These are phyloP conservation scores for Perca schrenkii DNA, from an alignment of 2,113 vertebrate genomes.

Conservation along the genomic window DNA sequence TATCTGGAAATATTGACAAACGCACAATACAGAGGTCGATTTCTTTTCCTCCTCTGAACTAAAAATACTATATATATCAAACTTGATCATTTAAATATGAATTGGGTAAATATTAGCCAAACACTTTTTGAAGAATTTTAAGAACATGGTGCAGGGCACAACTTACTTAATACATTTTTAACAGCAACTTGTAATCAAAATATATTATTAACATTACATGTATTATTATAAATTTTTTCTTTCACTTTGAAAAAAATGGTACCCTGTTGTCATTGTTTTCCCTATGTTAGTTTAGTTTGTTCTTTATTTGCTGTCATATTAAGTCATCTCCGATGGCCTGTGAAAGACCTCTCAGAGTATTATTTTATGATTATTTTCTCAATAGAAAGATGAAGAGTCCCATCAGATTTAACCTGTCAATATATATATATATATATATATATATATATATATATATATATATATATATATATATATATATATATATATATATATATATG, in stretches of 20 bases:
- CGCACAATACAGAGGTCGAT: conserved; percentile 6
- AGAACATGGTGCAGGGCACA: background rate
- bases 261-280: background rate
- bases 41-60: background rate
- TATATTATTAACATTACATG: background rate
- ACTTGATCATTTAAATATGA: background rate
- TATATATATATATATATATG: no score
- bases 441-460: no score
- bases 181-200: background rate
- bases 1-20: conserved; percentile 60
- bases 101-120: background rate
- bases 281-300: background rate
- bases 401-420: background rate
- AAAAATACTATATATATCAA: background rate
- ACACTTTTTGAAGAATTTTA: background rate
- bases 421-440: no score
- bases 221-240: background rate
- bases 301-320: background rate
- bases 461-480: no score
- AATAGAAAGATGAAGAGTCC: background rate
- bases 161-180: background rate
- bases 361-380: background rate
- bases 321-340: background rate
- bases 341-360: background rate
- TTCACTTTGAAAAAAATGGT: background rate